Base-by-base conservation (phyloP, 2,888 invertebrate genomes). In the Drosophila anceps region DNA sequence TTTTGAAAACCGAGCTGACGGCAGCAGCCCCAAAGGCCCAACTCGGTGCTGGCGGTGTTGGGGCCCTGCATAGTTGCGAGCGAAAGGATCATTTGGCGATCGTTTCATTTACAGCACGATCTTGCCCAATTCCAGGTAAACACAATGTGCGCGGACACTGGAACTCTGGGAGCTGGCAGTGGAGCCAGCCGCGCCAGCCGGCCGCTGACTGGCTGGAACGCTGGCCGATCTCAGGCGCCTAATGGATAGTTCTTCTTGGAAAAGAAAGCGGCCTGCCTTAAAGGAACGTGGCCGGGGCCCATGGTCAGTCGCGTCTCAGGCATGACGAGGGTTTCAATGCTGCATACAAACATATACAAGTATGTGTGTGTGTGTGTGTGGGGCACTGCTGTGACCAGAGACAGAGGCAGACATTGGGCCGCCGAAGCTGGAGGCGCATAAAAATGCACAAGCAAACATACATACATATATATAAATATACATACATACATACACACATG, bases 191-290 rank as follows among this genome's bases (percentile, higher is more conserved):
- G 43, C 15, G n/a, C n/a, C n/a, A n/a, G n/a, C 50, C 13, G 48
- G 20, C 43, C 29, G 43, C 15, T 37, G 39, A 39, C 35, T 76
- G 73, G 79, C 54, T 68, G 69, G 63, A 55, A 29, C 39, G 39
- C 20, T 43, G 61, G 77, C 82, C 76, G 80, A 88, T 88, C 88
- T 89, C 81, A 89, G 84, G 84, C 90, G 90, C 84, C 84, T 84
- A 84, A 84, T 84, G 84, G 85, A 85, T 89, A 90, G 90, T 85
- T 89, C 83, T 84, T 84, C 84, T 84, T 70, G 86, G 84, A 84
- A 84, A 84, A 84, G 84, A 84, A 84, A 84, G 84, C 84, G 90
- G 88, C 83, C 81, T 89, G 84, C 85, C 89, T 82, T 87, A 78
- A 85, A 85, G 84, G 82, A 86, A 86, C 87, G 88, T 86, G 82